Base-by-base conservation (phyloP, 2,797 vertebrate species). In the Urocyon cinereoargenteus region DNA sequence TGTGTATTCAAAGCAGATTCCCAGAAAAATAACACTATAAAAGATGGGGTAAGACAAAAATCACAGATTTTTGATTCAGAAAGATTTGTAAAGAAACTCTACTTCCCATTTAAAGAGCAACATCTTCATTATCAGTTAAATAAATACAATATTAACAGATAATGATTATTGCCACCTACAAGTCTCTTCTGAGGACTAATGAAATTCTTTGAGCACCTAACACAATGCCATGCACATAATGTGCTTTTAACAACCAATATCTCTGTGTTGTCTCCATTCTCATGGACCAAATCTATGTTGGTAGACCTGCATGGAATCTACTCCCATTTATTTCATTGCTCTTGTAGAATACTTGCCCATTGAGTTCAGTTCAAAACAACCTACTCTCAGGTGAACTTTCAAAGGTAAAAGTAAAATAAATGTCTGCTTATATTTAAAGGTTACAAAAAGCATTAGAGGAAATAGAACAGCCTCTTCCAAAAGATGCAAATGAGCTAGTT, bases 341-440 rank as follows among this genome's bases (percentile, higher is more conserved):
- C 10, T 51, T 85, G 2, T 28, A 61, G 21, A 82, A 57, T n/a
- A 26, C 16, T 49, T 40, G 2, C 51, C 70, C 53, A 62, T 18
- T 90, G 51, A 70, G 15, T 36, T 73, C 36, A 85, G 34, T 90
- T 90, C 6, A 90, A 91, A 97, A 89, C 51, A 84, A 53, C 2
- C 19, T 89, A 59, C 13, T 72, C 6, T 75, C 53, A 64, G 10
- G 21, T 87, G 81, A 91, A 72, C 59, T 45, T 91, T 84, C 53
- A 68, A 7, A 64, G 11, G n/a, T 86, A 90, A 68, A 93, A 86
- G 21, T 59, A 86, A 94, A 83, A 8, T 61, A 85, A 95, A 64
- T 68, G n/a, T 51, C n/a, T 93, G 21, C 7, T 64, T 96, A 53
- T 77, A 81, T 90, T 49, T 91, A 90, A 92, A 61, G 36, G 24